Conservation (phyloP, 2,888 invertebrate genomes). For the Endotricha flammealis region DNA sequence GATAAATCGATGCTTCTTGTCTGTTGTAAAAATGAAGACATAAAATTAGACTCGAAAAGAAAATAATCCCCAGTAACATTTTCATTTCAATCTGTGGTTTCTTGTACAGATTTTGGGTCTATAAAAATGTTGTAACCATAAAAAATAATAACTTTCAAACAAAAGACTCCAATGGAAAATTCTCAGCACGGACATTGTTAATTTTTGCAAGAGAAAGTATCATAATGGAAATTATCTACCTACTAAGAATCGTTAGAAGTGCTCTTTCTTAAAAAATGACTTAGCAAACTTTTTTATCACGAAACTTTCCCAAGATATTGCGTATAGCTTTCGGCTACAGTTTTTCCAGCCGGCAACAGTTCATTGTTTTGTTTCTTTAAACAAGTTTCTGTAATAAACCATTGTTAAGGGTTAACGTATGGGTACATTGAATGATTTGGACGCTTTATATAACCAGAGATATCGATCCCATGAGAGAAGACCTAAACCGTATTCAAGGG, state of each 20-base stretch:
- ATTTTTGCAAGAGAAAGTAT: slow-evolving; percentile 13
- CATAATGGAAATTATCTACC: slow-evolving; percentile 22
- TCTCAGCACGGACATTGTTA: slow-evolving; percentile 14
- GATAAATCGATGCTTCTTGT: too few relatives aligned
- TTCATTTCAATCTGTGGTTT: too few relatives aligned
- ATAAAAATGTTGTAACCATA: background rate
- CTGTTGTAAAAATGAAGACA: too few relatives aligned
- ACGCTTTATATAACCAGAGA: too few relatives aligned
- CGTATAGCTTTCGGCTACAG: slow-evolving; percentile 17
- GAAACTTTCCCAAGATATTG: slow-evolving; percentile 25
- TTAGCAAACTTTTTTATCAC: slow-evolving; percentile 26
- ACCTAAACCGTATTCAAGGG: too few relatives aligned
- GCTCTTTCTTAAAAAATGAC: slow-evolving; percentile 23
- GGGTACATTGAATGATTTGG: too few relatives aligned
- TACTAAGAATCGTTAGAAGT: slow-evolving; percentile 23
- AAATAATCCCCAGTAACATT: too few relatives aligned
- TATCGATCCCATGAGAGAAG: too few relatives aligned
- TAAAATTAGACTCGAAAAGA: too few relatives aligned
- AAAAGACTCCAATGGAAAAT: slow-evolving; percentile 13
- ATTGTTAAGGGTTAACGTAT: too few relatives aligned
- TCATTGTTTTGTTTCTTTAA: slow-evolving; percentile 7
- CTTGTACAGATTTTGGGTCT: too few relatives aligned
- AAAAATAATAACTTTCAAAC: slow-evolving; percentile 10
- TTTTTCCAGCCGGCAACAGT: slow-evolving; percentile 11
- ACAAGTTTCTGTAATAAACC: too few relatives aligned